Evolutionary conservation across 2,113 vertebrate genomes (phyloP).

Genomic region (Rhinoptilus africanus): DNA sequence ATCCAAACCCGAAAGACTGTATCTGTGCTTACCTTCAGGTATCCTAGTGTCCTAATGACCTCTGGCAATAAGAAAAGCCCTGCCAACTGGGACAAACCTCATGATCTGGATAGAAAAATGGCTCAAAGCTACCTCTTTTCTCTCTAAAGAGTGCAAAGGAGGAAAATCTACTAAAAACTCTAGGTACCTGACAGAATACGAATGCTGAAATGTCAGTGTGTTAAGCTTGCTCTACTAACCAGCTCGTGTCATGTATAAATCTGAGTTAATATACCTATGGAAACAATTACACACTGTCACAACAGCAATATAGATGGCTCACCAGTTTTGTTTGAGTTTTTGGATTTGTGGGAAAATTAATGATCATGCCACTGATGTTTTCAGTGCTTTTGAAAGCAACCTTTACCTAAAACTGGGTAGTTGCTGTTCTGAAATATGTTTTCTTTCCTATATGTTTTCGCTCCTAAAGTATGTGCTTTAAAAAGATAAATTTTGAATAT

Average conservation of each 20-base stretch:
- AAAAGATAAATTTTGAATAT: not conserved
- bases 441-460: not conserved
- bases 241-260: not conserved
- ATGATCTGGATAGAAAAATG: not conserved
- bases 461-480: not conserved
- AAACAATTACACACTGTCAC: not conserved
- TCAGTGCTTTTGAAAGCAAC: not conserved
- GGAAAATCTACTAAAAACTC: not conserved
- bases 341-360: not conserved
- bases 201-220: not conserved
- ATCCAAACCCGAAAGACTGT: not conserved
- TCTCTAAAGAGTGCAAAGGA: not conserved
- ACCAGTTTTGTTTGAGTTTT: not conserved
- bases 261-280: not conserved
- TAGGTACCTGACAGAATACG: not conserved
- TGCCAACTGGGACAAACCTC: not conserved
- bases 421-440: not conserved
- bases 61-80: not conserved
- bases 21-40: not conserved
- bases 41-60: not conserved
- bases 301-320: not conserved
- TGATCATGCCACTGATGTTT: not conserved
- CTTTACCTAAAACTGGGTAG: not conserved
- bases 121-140: not conserved
- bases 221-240: not conserved